Evolutionary conservation across 2,797 vertebrate species (phyloP), one percentile per base, ranked within the genome.

Genomic region (Sebastes alutus): DNA sequence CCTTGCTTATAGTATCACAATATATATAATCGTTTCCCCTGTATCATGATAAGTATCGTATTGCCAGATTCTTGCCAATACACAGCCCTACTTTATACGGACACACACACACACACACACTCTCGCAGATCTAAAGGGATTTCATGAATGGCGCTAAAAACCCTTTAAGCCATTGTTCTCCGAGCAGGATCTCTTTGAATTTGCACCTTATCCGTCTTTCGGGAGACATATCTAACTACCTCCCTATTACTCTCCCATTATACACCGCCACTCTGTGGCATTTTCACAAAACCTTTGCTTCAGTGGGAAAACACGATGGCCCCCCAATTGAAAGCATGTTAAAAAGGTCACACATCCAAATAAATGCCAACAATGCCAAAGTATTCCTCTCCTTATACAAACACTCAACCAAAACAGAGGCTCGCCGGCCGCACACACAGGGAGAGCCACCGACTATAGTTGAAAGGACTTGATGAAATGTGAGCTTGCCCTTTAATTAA

Each of bases 291-390:
- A 90, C 87, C 84, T 85, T 92, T 89, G 88, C 93, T 69, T 91
- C 84, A 79, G 83, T 72, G 84, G 86, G 82, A 89, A 93, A 93
- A 94, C 95, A 95, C 83, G 89, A 94, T 93, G 86, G 86, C 90
- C 92, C 90, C 90, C 88, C 90, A 91, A 94, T 94, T 95, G 95
- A 92, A 93, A 91, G 93, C 93, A 94, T 94, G 95, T 94, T 94
- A 94, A 95, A 96, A 96, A 96, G 96, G 96, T 96, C 96, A 96
- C 91, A 92, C 93, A 93, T 94, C 88, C 91, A 93, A 94, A 96
- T 94, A 96, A 96, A 96, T 96, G 96, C 94, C 96, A 96, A 89
- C 94, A 90, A 90, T 94, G 95, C 93, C 96, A 96, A 94, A 90
- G 84, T 91, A 88, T 94, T 91, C 86, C 77, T 83, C 80, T 83